These are phyloP conservation scores for Adelosebastes latens DNA, from an alignment of 2,797 vertebrate species.

Conservation along the genomic window DNA sequence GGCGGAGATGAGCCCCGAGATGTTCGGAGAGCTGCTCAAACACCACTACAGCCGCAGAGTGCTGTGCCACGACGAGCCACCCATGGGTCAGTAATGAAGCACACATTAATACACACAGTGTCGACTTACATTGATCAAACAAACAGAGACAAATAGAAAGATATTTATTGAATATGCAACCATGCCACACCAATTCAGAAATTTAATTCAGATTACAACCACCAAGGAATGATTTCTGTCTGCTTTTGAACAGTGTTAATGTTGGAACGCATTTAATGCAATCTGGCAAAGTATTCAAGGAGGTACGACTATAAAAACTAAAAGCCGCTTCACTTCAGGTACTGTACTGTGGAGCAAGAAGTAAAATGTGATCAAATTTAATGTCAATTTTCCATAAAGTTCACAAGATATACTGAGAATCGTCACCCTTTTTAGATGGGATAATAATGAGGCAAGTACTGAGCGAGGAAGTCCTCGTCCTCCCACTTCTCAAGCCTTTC, in stretches of 20 bases:
- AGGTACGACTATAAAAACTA: not conserved
- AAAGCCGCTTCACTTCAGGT: not conserved
- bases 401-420: not conserved
- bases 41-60: slow-evolving; percentile 80
- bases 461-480: not conserved
- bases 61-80: slow-evolving; percentile 71
- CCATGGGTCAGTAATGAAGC: slow-evolving; percentile 77
- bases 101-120: not conserved
- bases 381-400: not conserved
- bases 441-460: not conserved
- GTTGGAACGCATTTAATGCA: not conserved
- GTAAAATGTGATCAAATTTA: not conserved
- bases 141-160: not conserved
- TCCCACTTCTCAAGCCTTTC: not conserved
- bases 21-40: slow-evolving; percentile 81
- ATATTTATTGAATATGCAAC: not conserved
- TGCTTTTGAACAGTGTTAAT: not conserved
- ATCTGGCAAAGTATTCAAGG: not conserved
- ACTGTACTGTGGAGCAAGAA: not conserved
- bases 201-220: no score
- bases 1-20: slow-evolving; percentile 77
- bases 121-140: not conserved
- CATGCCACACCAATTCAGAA: not conserved
- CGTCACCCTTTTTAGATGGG: not conserved
- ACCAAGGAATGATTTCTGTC: not conserved